Evolutionary conservation across 2,113 vertebrate species (phyloP).

Genomic region (Elaphurus davidianus): DNA sequence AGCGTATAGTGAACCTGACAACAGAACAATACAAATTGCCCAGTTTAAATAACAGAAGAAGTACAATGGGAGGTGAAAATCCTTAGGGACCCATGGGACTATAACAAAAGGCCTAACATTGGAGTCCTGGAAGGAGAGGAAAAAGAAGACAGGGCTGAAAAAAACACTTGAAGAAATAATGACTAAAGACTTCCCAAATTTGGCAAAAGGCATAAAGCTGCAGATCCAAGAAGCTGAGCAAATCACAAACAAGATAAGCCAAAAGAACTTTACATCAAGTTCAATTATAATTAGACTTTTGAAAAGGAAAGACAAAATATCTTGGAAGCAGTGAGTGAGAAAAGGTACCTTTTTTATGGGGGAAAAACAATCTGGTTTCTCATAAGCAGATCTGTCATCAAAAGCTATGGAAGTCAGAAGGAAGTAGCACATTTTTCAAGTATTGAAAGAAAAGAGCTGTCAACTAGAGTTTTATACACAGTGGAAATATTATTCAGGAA

Average conservation of each 20-base stretch:
- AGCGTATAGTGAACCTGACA: background rate
- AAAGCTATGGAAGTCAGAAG: background rate
- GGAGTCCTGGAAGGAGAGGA: background rate
- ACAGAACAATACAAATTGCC: background rate
- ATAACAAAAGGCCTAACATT: background rate
- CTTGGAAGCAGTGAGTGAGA: background rate
- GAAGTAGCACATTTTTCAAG: slow-evolving; percentile 7
- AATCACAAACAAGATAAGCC: background rate
- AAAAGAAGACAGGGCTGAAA: background rate
- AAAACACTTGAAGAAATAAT: background rate
- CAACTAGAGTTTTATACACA: background rate
- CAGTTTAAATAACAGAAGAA: background rate
- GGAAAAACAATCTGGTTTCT: background rate
- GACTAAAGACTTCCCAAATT: background rate
- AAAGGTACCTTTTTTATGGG: background rate
- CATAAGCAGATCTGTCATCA: background rate
- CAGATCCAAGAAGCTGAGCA: background rate
- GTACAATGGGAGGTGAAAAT: background rate
- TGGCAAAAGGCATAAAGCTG: background rate
- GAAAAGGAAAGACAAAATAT: background rate
- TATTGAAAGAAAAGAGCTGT: slow-evolving; percentile 4
- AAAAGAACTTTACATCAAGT: background rate
- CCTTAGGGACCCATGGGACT: background rate
- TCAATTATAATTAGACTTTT: background rate
- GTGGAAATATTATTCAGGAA: background rate